Conservation (phyloP, 2,888 invertebrate species). For the Rotaria sp. region DNA sequence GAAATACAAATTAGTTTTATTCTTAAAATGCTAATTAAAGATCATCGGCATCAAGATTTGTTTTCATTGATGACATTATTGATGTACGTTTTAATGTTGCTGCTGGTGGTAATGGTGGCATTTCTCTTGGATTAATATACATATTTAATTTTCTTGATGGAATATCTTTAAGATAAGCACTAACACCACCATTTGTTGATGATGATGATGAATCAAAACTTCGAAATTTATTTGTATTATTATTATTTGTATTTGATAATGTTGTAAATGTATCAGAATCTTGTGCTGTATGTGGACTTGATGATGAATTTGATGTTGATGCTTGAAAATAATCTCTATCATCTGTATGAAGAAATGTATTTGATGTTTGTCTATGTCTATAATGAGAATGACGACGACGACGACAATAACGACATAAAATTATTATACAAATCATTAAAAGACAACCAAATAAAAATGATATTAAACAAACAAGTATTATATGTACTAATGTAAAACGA, state of each 20-base stretch:
- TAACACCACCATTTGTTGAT: background rate
- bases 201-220: background rate
- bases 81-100: conserved; percentile 12
- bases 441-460: conserved; percentile 31
- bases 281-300: conserved; percentile 5
- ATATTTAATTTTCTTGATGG: conserved; percentile 30
- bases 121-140: conserved; percentile 21
- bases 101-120: background rate
- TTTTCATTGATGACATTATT: conserved; percentile 16
- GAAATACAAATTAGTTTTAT: background rate
- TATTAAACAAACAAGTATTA: background rate
- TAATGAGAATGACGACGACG: background rate
- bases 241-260: background rate
- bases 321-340: background rate
- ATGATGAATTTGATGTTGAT: conserved; percentile 13
- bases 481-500: conserved; percentile 30
- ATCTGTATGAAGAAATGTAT: background rate
- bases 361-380: no score
- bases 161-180: background rate
- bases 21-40: background rate
- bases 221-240: background rate
- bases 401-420: background rate
- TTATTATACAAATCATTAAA: background rate
- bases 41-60: conserved; percentile 27
- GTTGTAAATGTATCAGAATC: conserved; percentile 27